Evolutionary conservation across 2,113 vertebrate genomes (phyloP), one percentile per base, ranked within the genome.

Genomic region (Solea solea): DNA sequence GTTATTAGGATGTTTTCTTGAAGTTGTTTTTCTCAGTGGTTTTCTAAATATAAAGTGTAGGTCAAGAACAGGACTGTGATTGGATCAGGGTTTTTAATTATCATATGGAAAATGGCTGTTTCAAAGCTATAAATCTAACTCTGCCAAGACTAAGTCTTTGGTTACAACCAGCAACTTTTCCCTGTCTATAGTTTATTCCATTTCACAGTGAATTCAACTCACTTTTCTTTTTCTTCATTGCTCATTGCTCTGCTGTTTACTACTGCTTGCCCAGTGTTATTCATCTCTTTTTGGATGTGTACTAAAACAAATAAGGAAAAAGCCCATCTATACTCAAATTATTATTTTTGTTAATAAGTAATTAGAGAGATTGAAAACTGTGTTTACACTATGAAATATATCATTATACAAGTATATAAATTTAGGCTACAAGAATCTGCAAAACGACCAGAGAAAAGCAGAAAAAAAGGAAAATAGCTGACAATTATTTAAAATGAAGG

Each of bases 51-150:
- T 50, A 28, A 63, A 63, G 72, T 54, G 9, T 4, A 28, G 42
- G 6, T 21, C n/a, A 21, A 21, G 21, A 21, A 21, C 21, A 55
- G 50, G 13, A 45, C 11, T 12, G 3, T 57, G 45, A 49, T 8
- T 49, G 49, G 9, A 50, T 8, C 2, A 1, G 7, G 5, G 15
- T 51, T 48, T 61, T 63, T 40, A 55, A 62, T 55, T 62, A 40
- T 54, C 12, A 15, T 25, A 13, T 5, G 15, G 9, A 54, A 62
- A 71, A 48, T 12, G 2, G 10, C 2, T 44, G 16, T 61, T 55
- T 39, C 46, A 46, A 9, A 9, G 66, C 40, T n/a, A 7, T 61
- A 66, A 54, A 72, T 61, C 9, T 58, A 13, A 59, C 48, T 59
- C 27, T 39, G 13, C 42, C 4, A 15, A 8, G 21, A 66, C 11